Base-by-base conservation (phyloP, 2,113 vertebrate species). In the Lynx canadensis region DNA sequence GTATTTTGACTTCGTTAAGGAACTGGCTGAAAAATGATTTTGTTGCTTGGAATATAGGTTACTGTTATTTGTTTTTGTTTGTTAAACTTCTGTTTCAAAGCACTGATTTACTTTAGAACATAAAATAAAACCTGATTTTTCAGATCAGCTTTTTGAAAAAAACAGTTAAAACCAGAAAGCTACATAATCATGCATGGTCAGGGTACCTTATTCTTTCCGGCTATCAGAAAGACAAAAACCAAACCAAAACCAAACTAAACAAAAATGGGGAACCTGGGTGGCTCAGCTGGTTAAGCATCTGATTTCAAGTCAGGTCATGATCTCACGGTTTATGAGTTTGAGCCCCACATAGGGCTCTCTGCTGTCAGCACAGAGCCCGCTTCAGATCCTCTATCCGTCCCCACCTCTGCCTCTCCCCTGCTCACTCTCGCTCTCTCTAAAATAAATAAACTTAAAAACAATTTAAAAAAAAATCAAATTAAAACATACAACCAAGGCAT, bases 181-280 rank as follows among this genome's bases (percentile, higher is more conserved):
- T 93, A 78, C 11, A 88, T 0, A 66, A 57, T 29, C 29, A 84
- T 21, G 66, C 31, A 73, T 3, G 19, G 31, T 80, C 33, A 38
- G 48, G 38, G 27, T 33, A 74, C 50, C 36, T 73, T 94, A 52
- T 19, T 50, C 19, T 76, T 97, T 94, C 88, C 88, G 16, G 29
- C 33, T 89, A 95, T 84, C 55, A 85, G 65, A 88, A 80, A 78
- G 60, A 25, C 31, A 82, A 95, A 84, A 68, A 48, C 83, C 92
- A 87, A 91, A 60, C 18, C 21, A 60, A 60, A 60, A 50, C 50
- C 50, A 50, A 50, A 50, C 57, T 23, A 60, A 23, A 21, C 57
- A 60, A 60, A 23, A 21, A 23, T 23, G 57, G 57, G 57, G 57
- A 7, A 9, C 57, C 21, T 60, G 21, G 57, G 57, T 60, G 57